These are phyloP conservation scores for Cosmopolites sordidus DNA, from an alignment of 2,888 invertebrate species.

Conservation along the genomic window DNA sequence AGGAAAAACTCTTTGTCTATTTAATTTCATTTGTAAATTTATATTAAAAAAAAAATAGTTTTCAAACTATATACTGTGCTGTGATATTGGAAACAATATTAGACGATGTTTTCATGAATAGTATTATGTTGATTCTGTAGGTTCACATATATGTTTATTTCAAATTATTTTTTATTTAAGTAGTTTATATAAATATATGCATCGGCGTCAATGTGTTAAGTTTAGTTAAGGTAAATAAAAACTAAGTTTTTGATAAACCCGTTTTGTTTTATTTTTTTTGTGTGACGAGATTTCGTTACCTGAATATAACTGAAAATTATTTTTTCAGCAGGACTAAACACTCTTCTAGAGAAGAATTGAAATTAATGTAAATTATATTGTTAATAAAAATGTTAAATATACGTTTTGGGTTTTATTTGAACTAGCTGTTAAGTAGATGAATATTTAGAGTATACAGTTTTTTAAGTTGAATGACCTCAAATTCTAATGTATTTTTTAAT, in stretches of 20 bases:
- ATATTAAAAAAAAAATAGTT: not conserved
- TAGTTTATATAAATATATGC: slow-evolving; percentile 5
- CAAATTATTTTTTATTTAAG: slow-evolving; percentile 6
- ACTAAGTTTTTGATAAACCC: slow-evolving; percentile 7
- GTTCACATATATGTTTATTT: slow-evolving; percentile 1
- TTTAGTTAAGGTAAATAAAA: slow-evolving; percentile 7
- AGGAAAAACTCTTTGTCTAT: too few relatives aligned
- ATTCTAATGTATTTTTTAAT: too few relatives aligned
- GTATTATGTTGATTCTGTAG: slow-evolving; percentile 14
- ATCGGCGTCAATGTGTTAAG: slow-evolving; percentile 6
- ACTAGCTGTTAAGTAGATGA: too few relatives aligned
- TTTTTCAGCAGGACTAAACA: slow-evolving; percentile 22
- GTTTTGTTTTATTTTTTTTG: slow-evolving; percentile 6
- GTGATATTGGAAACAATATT: slow-evolving; percentile 34
- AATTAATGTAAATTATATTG: slow-evolving; percentile 1
- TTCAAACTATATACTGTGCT: slow-evolving; percentile 27
- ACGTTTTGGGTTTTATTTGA: not conserved
- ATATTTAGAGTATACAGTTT: too few relatives aligned
- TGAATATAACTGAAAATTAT: slow-evolving; percentile 9
- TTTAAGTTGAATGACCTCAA: too few relatives aligned
- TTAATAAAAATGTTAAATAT: not conserved
- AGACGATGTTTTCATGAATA: slow-evolving; percentile 27
- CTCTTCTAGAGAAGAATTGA: slow-evolving; percentile 10
- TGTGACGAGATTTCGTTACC: not conserved
- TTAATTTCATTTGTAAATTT: not conserved